These are phyloP conservation scores for Synergus itoensis DNA, from an alignment of 2,888 invertebrate species.

Conservation along the genomic window DNA sequence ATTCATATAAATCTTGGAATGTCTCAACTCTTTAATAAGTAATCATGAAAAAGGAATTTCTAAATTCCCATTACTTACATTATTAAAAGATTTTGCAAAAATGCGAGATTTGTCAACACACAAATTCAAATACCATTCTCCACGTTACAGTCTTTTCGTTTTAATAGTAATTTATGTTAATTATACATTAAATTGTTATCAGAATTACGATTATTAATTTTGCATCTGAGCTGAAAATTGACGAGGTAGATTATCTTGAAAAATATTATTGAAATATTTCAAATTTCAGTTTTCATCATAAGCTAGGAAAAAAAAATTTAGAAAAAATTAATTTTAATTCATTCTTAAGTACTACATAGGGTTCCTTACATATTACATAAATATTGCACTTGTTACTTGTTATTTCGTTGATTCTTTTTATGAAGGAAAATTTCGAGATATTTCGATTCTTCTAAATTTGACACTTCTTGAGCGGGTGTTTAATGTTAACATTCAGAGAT, in stretches of 20 bases:
- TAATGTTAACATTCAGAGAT: neutral
- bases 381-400: conserved; percentile 10
- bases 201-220: neutral
- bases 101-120: neutral
- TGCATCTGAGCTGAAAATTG: neutral
- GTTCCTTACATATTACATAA: conserved; percentile 6
- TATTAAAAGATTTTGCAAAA: neutral
- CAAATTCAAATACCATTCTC: too few relatives aligned
- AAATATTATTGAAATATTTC: neutral
- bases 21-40: neutral
- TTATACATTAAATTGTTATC: neutral
- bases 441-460: neutral
- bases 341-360: neutral
- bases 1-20: neutral
- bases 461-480: neutral
- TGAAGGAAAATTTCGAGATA: neutral
- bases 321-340: neutral
- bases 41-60: neutral
- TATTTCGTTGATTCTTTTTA: conserved; percentile 3
- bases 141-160: neutral
- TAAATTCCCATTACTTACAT: neutral
- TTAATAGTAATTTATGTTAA: neutral
- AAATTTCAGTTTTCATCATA: neutral
- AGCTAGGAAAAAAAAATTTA: neutral
- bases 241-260: conserved; percentile 28